These are phyloP conservation scores for Callocephalon fimbriatum DNA, from an alignment of 2,113 vertebrate genomes.

Conservation along the genomic window DNA sequence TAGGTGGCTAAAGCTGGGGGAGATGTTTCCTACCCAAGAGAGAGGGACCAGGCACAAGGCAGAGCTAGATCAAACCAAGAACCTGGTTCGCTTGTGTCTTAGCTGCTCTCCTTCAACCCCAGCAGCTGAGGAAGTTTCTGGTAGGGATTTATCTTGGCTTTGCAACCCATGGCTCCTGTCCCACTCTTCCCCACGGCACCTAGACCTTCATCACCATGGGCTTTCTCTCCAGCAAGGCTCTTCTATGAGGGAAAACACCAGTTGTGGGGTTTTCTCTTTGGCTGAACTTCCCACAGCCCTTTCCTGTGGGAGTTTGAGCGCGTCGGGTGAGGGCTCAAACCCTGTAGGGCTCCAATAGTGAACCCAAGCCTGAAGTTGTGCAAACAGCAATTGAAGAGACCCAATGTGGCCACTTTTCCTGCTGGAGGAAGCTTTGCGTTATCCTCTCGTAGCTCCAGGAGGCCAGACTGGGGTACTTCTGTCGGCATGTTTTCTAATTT, in stretches of 20 bases:
- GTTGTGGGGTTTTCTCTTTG: neutral
- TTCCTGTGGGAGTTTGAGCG: neutral
- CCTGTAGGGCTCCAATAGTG: neutral
- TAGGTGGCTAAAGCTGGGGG: neutral
- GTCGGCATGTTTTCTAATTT: constrained; percentile 77
- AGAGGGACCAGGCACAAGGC: neutral
- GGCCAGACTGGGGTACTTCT: constrained; percentile 64
- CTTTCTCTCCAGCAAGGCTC: neutral
- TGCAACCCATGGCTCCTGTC: neutral
- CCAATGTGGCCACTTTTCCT: neutral
- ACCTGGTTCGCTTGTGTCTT: neutral
- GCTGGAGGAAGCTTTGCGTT: neutral
- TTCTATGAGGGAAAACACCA: neutral
- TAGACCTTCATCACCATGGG: accelerated
- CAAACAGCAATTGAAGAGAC: neutral
- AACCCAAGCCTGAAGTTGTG: neutral
- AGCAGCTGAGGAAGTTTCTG: neutral
- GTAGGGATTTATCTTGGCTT: neutral
- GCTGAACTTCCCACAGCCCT: neutral
- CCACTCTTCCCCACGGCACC: no score
- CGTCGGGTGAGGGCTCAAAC: neutral
- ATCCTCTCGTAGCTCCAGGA: constrained; percentile 10
- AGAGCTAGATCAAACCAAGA: neutral
- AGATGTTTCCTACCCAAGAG: neutral
- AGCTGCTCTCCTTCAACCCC: neutral